Percentiles rank a stretch among this genome's conserved stretches.
These are phyloP conservation scores for Ceriagrion tenellum DNA, from an alignment of 2,888 invertebrate species.

Conservation along the genomic window DNA sequence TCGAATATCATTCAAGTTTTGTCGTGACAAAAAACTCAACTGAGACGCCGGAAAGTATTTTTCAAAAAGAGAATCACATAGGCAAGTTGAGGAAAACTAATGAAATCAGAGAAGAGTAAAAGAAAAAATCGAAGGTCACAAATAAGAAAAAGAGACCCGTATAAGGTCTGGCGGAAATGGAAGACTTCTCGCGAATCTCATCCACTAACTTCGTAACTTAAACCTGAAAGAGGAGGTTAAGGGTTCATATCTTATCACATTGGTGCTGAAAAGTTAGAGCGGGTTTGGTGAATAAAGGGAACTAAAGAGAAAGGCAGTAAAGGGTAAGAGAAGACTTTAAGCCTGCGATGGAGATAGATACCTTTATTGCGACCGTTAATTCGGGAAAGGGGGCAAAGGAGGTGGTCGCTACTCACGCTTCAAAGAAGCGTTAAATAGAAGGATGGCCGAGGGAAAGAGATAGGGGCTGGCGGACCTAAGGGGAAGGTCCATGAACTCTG, in stretches of 20 bases:
- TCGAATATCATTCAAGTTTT: no score
- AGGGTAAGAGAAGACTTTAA: neutral
- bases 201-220: neutral
- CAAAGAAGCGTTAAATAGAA: neutral
- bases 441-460: neutral
- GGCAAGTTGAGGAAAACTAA: no score
- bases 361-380: conserved; percentile 14
- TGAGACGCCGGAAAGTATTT: no score
- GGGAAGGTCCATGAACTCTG: neutral
- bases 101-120: neutral
- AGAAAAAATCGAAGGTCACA: neutral
- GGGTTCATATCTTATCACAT: neutral
- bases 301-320: neutral
- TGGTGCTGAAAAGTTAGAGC: neutral
- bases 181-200: neutral
- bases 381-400: neutral
- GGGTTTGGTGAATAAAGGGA: neutral
- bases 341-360: neutral
- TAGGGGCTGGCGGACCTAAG: neutral
- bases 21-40: no score
- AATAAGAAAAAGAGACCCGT: neutral
- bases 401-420: neutral
- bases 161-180: neutral
- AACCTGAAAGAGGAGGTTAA: neutral
- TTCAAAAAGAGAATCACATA: no score